phyloP scores from a whole-genome alignment of 1,140 invertebrate genomes.

The Drosophila carrolli region DNA sequence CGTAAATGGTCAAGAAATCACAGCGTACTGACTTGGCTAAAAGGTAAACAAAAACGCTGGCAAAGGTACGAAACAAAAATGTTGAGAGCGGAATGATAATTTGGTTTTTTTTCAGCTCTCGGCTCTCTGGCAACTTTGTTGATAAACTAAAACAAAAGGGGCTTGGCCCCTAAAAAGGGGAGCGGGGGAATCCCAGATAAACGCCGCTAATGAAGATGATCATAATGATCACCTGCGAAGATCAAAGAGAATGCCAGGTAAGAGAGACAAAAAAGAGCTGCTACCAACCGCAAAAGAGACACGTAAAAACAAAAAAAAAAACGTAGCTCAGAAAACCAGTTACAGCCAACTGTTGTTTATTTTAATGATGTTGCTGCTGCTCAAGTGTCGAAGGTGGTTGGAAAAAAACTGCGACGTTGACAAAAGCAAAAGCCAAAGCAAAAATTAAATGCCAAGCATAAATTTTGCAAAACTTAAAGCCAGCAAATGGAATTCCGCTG shows the following conservation, averaged over 20 bases:
- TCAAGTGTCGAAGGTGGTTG: conserved; percentile 55
- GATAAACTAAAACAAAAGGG: conserved; percentile 64
- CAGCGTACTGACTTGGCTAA: conserved; percentile 63
- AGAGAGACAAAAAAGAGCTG: conserved; percentile 33
- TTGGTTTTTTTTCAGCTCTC: conserved; percentile 2
- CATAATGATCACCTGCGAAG: conserved; percentile 24
- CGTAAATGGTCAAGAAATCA: conserved; percentile 82
- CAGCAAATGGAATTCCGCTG: conserved; percentile 35
- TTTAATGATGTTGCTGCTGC: conserved; percentile 54
- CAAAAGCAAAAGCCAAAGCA: conserved; percentile 62
- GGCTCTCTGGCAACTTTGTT: conserved; percentile 65
- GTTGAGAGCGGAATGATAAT: conserved; percentile 25
- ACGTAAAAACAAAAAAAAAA: conserved; percentile 28
- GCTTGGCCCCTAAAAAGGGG: conserved; percentile 20
- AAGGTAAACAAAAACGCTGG: conserved; percentile 80
- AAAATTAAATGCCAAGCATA: conserved; percentile 53
- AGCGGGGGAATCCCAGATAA: conserved; percentile 39
- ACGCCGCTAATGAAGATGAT: conserved; percentile 59
- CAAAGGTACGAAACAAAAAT: conserved; percentile 64
- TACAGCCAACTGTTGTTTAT: conserved; percentile 71
- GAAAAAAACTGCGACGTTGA: conserved; percentile 67
- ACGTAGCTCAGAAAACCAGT: conserved; percentile 61
- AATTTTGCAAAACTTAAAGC: conserved; percentile 17
- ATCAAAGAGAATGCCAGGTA: conserved; percentile 37
- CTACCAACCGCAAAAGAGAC: conserved; percentile 11